phyloP scores from a whole-genome alignment of 1,140 invertebrate genomes.

The Atta texana region DNA sequence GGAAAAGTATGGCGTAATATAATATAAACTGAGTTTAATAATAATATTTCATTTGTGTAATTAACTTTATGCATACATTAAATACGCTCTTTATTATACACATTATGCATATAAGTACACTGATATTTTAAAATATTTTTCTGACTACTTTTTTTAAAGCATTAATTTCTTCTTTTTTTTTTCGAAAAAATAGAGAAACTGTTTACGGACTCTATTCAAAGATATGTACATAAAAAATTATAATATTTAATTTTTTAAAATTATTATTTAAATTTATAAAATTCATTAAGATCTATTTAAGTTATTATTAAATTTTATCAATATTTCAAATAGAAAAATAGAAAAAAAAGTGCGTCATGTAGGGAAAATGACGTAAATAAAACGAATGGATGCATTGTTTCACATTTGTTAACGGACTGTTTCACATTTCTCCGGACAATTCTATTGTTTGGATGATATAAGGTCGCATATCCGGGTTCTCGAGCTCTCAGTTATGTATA shows the following conservation, averaged over 20 bases:
- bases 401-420: too few species aligned
- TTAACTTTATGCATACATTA: not conserved
- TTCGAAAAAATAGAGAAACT: not conserved
- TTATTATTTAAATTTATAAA: not conserved
- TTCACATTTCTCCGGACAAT: not conserved
- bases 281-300: too few species aligned
- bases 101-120: not conserved
- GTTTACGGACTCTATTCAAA: not conserved
- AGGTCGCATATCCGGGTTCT: constrained; percentile 14
- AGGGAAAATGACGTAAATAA: not conserved
- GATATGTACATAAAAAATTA: not conserved
- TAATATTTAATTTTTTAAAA: not conserved
- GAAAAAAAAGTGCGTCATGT: not conserved
- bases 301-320: not conserved
- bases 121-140: not conserved
- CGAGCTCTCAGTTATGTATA: not conserved
- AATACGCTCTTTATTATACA: not conserved
- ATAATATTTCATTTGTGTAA: not conserved
- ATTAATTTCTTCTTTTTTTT: not conserved
- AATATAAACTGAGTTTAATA: constrained; percentile 9
- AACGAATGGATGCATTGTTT: constrained; percentile 23
- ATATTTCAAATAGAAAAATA: not conserved
- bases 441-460: constrained; percentile 28
- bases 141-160: not conserved
- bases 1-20: not conserved